phyloP scores from a whole-genome alignment of 2,113 vertebrate genomes.

The Uria lomvia region DNA sequence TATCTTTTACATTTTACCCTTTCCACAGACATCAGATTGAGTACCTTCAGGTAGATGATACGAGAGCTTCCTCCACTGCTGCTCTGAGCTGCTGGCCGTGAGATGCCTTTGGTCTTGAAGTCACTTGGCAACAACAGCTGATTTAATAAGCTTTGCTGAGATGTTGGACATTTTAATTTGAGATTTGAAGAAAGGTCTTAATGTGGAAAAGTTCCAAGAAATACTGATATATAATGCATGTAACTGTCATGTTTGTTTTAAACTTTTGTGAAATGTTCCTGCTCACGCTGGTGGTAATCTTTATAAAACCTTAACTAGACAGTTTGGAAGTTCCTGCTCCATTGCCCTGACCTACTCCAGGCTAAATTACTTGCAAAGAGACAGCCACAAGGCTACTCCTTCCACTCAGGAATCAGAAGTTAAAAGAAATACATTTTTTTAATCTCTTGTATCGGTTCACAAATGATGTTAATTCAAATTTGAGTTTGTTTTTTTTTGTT shows the following conservation, averaged over 20 bases:
- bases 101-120: background rate
- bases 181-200: background rate
- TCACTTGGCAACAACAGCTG: background rate
- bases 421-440: background rate
- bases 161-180: background rate
- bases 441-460: background rate
- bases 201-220: background rate
- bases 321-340: background rate
- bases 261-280: background rate
- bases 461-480: background rate
- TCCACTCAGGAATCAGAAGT: background rate
- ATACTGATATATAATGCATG: background rate
- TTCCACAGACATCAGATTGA: background rate
- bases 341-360: fast-evolving
- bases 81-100: background rate
- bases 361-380: background rate
- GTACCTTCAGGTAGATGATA: background rate
- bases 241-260: background rate
- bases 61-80: background rate
- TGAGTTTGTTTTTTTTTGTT: background rate
- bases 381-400: background rate
- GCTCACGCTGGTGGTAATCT: background rate
- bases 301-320: background rate
- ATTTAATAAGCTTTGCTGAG: background rate
- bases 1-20: background rate